Evolutionary conservation across 2,888 invertebrate genomes (phyloP).

Genomic region (Cataglyphis livida): DNA sequence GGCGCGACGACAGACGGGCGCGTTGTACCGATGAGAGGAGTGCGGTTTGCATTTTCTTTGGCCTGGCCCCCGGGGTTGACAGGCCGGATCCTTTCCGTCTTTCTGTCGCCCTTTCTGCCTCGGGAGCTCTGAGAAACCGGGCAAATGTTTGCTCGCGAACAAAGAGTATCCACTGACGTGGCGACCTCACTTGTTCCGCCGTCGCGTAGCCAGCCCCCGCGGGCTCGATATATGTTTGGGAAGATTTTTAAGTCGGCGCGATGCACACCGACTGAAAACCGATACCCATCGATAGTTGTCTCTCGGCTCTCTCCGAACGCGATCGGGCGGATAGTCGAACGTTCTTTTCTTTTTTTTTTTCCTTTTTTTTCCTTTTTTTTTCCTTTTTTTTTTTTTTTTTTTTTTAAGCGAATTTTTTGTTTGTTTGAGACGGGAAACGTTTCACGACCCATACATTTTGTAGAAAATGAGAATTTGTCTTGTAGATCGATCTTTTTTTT

Average conservation of each 20-base stretch:
- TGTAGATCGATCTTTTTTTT: neutral
- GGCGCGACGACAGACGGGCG: slow-evolving; percentile 52
- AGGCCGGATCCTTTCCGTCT: slow-evolving; percentile 60
- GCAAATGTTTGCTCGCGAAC: slow-evolving; percentile 81
- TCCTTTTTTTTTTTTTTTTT: neutral
- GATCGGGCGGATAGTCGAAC: neutral
- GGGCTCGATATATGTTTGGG: slow-evolving; percentile 81
- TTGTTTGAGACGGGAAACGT: neutral
- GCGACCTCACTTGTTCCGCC: slow-evolving; percentile 70
- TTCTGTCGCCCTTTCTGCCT: slow-evolving; percentile 62
- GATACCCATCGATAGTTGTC: slow-evolving; percentile 60
- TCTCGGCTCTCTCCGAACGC: neutral
- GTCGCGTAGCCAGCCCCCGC: slow-evolving; percentile 45
- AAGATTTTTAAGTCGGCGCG: slow-evolving; percentile 72
- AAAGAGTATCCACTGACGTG: slow-evolving; percentile 78
- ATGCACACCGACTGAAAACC: slow-evolving; percentile 60
- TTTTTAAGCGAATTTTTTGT: slow-evolving; percentile 37
- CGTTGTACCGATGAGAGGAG: slow-evolving; percentile 24
- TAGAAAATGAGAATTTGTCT: slow-evolving; percentile 16
- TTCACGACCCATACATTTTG: neutral
- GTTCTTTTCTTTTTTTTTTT: neutral
- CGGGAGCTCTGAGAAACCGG: slow-evolving; percentile 61
- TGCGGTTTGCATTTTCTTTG: slow-evolving; percentile 46
- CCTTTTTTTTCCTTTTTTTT: neutral
- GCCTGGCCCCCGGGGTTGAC: slow-evolving; percentile 51